phyloP scores from a whole-genome alignment of 2,113 vertebrate species.

The Oreochromis aureus region DNA sequence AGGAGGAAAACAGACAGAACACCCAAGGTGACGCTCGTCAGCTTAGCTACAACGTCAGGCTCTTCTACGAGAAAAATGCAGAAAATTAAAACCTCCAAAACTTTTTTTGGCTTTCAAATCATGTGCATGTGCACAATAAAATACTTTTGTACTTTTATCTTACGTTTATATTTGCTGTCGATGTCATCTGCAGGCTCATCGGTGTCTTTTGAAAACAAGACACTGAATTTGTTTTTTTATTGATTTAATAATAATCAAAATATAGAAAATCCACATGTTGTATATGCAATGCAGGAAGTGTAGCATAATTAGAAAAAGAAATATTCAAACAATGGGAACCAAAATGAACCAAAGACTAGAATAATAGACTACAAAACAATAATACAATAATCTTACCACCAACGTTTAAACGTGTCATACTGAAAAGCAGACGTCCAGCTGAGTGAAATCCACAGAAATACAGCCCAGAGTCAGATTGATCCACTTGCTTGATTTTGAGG shows the following conservation, averaged over 20 bases:
- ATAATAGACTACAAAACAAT: not conserved
- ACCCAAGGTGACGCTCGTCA: rapidly evolving
- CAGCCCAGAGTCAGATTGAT: not conserved
- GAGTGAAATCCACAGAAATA: not conserved
- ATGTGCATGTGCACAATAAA: not conserved
- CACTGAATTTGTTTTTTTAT: not conserved
- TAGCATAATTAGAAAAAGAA: not conserved
- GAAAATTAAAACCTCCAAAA: not conserved
- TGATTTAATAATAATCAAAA: not conserved
- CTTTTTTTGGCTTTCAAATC: not conserved
- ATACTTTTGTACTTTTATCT: not conserved
- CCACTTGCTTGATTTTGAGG: not conserved
- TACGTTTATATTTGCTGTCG: not conserved
- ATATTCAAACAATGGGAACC: not conserved
- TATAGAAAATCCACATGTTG: not conserved
- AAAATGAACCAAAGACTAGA: not conserved
- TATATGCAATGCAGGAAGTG: not conserved
- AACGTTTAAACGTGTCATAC: not conserved
- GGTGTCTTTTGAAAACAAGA: not conserved
- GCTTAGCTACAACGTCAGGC: rapidly evolving
- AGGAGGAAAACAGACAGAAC: rapidly evolving
- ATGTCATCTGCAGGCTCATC: rapidly evolving
- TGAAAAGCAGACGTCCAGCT: not conserved
- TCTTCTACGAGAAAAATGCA: rapidly evolving
- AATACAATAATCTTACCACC: not conserved